These are phyloP conservation scores for Clistopyga incitator DNA, from an alignment of 2,888 invertebrate species.

Conservation along the genomic window DNA sequence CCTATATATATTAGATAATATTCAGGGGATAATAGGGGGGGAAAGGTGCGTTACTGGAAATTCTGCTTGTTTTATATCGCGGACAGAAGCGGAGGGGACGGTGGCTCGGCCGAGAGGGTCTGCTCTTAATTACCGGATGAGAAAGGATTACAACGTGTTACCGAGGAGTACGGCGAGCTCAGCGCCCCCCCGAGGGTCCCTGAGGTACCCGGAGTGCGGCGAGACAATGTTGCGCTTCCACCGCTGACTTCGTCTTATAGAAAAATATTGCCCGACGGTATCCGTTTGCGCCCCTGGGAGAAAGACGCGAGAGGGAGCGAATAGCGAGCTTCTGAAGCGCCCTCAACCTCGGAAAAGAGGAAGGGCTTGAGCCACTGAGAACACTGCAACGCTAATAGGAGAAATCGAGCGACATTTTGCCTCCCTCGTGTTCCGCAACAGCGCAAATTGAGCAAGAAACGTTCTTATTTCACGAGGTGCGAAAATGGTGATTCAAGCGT, in stretches of 20 bases:
- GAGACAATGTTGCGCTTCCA: constrained; percentile 48
- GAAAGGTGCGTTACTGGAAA: constrained; percentile 13
- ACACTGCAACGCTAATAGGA: background rate
- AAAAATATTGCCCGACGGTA: constrained; percentile 71
- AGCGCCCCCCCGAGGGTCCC: constrained; percentile 57
- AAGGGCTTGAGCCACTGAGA: background rate
- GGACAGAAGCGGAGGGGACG: background rate
- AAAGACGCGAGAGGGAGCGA: constrained; percentile 47
- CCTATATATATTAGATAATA: background rate
- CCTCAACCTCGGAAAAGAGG: constrained; percentile 6
- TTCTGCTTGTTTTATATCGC: constrained; percentile 47
- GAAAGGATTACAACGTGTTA: constrained; percentile 74
- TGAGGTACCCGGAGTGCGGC: constrained; percentile 39
- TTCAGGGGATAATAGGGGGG: background rate
- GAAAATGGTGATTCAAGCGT: too few relatives aligned
- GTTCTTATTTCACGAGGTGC: too few relatives aligned
- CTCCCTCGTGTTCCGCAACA: background rate
- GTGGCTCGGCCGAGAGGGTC: constrained; percentile 60
- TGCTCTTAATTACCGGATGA: constrained; percentile 76
- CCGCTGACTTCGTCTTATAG: constrained; percentile 66
- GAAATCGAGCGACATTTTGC: constrained; percentile 1
- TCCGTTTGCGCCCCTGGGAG: constrained; percentile 43
- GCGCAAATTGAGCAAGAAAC: background rate
- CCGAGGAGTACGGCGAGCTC: constrained; percentile 42
- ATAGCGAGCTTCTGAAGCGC: constrained; percentile 64